Base-by-base conservation (phyloP, 2,888 invertebrate genomes). In the Phaedon cochleariae region DNA sequence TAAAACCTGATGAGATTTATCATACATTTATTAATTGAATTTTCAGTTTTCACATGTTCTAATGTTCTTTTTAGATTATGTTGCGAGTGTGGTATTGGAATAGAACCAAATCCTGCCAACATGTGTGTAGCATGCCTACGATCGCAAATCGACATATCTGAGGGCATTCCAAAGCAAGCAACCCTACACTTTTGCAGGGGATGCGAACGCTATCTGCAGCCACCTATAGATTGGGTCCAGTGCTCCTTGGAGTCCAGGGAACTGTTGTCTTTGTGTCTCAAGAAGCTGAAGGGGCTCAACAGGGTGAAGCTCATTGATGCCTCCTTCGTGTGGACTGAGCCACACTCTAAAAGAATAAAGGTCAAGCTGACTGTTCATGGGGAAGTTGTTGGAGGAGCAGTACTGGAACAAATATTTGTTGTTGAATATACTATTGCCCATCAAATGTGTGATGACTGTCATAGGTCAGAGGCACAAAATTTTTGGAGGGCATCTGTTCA, bases 371-470 rank as follows among this genome's bases (percentile, higher is more conserved):
- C 96, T 0, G 93, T 99, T 10, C 97, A 98, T 83, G 97, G 94
- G 52, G 97, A 98, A 86, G 93, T 98, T 0, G 86, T 95, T 79
- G 93, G 94, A 21, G 96, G 95, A 49, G 92, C 97, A 1, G 89
- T 96, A 7, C 85, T 98, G 12, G 95, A 99, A 81, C 98, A 99
- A 85, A 91, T 95, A 2, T 98, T 98, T 81, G 87, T 97, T 45
- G 96, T 99, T 1, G 98, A 99, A 81, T 99, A 92, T 81, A 90
- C 90, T 0, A 88, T 98, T 0, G 91, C 91, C 77, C 91, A 93
- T 85, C 97, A 97, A 83, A 97, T 98, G 95, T 99, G 99, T 83
- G 94, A 95, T 79, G 96, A 97, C 65, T 99, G 99, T 82, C 98
- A 98, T 82, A 90, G 97, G 15, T 90, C 92, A 0, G 98, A 99